phyloP scores from a whole-genome alignment of 2,113 vertebrate genomes.

The Brachypteracias leptosomus region DNA sequence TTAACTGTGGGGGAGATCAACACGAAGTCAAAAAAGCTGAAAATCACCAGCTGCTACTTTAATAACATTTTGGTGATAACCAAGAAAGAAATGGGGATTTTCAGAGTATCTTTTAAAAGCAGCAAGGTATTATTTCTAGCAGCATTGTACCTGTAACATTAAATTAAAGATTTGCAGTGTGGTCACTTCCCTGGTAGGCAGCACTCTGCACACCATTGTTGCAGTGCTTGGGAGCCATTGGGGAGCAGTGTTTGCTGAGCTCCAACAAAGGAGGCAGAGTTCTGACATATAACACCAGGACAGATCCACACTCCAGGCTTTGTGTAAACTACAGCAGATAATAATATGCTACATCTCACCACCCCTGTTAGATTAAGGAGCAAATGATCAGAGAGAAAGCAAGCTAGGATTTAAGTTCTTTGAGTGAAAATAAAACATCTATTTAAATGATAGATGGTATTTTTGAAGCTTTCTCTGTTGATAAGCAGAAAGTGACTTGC shows the following conservation, averaged over 20 bases:
- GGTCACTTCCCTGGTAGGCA: rapidly evolving
- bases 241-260: not conserved
- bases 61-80: not conserved
- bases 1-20: not conserved
- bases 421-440: not conserved
- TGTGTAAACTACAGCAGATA: not conserved
- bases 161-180: not conserved
- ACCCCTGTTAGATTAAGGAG: not conserved
- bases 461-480: not conserved
- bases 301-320: not conserved
- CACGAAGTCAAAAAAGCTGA: not conserved
- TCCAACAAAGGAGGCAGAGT: not conserved
- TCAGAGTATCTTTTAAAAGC: not conserved
- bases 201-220: not conserved
- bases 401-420: not conserved
- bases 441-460: not conserved
- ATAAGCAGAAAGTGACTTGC: not conserved
- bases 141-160: not conserved
- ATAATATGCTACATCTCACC: not conserved
- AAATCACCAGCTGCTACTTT: not conserved
- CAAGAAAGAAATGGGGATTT: not conserved
- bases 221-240: not conserved
- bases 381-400: not conserved
- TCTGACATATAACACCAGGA: not conserved
- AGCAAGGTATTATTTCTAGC: not conserved